Evolutionary conservation across 2,797 vertebrate species (phyloP).

Genomic region (Meda fulgida): DNA sequence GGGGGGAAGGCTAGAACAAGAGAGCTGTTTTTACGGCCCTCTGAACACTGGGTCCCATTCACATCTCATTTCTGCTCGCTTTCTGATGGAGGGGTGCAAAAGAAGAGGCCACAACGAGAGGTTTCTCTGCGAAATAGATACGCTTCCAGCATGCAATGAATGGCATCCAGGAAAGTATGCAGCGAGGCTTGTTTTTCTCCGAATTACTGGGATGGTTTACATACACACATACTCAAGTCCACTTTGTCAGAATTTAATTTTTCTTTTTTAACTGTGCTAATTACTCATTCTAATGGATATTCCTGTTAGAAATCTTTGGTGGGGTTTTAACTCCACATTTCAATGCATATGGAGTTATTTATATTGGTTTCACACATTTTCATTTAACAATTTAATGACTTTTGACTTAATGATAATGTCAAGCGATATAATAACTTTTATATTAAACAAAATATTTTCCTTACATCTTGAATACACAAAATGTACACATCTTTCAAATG

Average conservation of each 20-base stretch:
- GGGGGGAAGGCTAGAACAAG: slow-evolving; percentile 65
- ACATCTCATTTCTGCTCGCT: slow-evolving; percentile 66
- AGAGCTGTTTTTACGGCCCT: slow-evolving; percentile 73
- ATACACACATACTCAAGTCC: slow-evolving; percentile 15
- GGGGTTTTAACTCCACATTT: background rate
- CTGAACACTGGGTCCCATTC: slow-evolving; percentile 77
- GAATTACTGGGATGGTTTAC: slow-evolving; percentile 32
- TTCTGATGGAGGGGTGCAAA: slow-evolving; percentile 61
- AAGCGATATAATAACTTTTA: background rate
- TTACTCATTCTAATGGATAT: background rate
- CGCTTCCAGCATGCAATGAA: slow-evolving; percentile 42
- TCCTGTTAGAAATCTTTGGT: background rate
- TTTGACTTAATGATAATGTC: background rate
- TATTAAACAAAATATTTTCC: background rate
- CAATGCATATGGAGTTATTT: background rate
- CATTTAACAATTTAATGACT: background rate
- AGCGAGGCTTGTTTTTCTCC: slow-evolving; percentile 14
- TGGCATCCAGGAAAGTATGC: slow-evolving; percentile 33
- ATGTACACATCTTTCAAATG: background rate
- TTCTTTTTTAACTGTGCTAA: too few species aligned
- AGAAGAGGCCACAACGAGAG: slow-evolving; percentile 38
- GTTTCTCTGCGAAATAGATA: slow-evolving; percentile 54
- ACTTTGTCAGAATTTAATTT: slow-evolving; percentile 42
- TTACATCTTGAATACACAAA: background rate
- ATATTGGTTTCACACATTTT: background rate